Percentiles rank a stretch among this genome's conserved stretches.
Evolutionary conservation across 2,888 invertebrate genomes (phyloP).

Genomic region (Anaspis maculata): DNA sequence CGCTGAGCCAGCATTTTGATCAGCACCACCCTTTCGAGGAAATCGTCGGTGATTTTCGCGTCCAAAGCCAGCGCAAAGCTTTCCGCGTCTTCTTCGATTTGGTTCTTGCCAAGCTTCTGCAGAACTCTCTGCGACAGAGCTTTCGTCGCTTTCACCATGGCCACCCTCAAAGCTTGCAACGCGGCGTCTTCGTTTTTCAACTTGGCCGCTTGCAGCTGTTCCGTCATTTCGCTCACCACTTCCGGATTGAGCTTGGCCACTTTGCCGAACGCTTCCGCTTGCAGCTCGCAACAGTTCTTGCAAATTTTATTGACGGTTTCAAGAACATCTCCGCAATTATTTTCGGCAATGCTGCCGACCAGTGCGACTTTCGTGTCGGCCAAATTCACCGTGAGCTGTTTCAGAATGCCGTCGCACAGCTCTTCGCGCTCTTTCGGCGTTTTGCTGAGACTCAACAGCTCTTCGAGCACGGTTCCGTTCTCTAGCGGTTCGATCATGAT

Average conservation of each 20-base stretch:
- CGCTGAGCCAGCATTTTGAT: conserved; percentile 64
- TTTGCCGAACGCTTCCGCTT: conserved; percentile 47
- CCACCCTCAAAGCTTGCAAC: conserved; percentile 56
- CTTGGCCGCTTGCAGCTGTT: conserved; percentile 29
- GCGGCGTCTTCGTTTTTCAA: conserved; percentile 59
- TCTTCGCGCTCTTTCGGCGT: conserved; percentile 36
- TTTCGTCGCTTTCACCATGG: conserved; percentile 57
- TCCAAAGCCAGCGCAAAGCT: conserved; percentile 63
- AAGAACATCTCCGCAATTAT: conserved; percentile 45
- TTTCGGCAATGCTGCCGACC: conserved; percentile 36
- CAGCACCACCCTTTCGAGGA: conserved; percentile 60
- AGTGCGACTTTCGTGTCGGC: conserved; percentile 56
- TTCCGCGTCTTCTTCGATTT: conserved; percentile 49
- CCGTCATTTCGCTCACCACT: conserved; percentile 51
- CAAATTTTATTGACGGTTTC: conserved; percentile 54
- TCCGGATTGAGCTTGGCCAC: conserved; percentile 53
- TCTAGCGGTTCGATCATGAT: conserved; percentile 32
- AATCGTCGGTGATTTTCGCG: conserved; percentile 53
- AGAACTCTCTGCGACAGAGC: conserved; percentile 49
- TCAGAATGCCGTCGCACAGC: conserved; percentile 34
- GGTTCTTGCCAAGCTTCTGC: conserved; percentile 9
- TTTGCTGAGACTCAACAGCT: conserved; percentile 34
- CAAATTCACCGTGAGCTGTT: conserved; percentile 44
- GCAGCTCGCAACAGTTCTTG: conserved; percentile 40
- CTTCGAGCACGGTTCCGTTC: conserved; percentile 29